Evolutionary conservation across 2,797 vertebrate genomes (phyloP), one percentile per base, ranked within the genome.

Genomic region (Echeneis naucrates): DNA sequence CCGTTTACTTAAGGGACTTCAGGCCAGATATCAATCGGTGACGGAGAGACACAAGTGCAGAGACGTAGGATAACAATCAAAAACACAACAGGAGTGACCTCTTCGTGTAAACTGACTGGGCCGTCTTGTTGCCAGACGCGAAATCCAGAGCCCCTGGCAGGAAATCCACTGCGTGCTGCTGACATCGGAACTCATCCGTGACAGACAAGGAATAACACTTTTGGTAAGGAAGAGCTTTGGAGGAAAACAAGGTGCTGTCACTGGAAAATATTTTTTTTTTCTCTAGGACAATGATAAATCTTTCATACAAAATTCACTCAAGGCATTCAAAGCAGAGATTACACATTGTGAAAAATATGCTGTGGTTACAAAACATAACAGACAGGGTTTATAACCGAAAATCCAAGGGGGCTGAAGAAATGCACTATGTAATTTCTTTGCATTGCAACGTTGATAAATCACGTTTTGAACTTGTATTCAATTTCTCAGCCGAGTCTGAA

Each of bases 171-270:
- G 24, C 78, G 83, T 77, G 82, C 74, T 88, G 87, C 87, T 86
- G 85, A 91, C 87, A 85, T 87, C 73, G 68, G 78, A 87, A 68
- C 73, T 91, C 85, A 89, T 89, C 87, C 60, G 12, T 81, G 83
- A 83, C 82, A 87, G 87, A 88, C 80, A 77, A 83, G 89, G 84
- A 89, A 90, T 88, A 90, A 90, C 89, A 87, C 80, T 89, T 81
- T 71, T 53, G 40, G 80, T 81, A 54, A 72, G 85, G 83, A 84
- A 80, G 66, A 64, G 66, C 68, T 67, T 30, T 42, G 57, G 51
- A 23, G 51, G 56, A 21, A 35, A 19, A 44, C 16, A 64, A 56
- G 30, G 47, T 19, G 72, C 59, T 69, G 76, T 85, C 74, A 75
- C 54, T 10, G 66, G 63, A 77, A 85, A n/a, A n/a, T n/a, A n/a